Evolutionary conservation across 2,797 vertebrate species (phyloP).

Genomic region (Phylloscopus collybita): DNA sequence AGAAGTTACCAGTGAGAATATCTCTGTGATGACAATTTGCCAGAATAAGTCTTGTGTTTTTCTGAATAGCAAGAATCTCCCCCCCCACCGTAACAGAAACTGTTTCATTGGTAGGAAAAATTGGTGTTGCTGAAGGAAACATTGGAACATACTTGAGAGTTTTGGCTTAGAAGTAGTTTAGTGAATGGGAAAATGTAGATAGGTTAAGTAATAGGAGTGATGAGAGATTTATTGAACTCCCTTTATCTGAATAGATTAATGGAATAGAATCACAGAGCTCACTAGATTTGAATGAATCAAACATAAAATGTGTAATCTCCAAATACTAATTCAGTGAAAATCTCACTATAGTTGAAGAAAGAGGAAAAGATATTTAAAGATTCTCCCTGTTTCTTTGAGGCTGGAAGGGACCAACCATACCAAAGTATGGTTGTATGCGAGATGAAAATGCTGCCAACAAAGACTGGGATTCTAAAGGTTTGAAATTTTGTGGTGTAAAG

Average conservation of each 20-base stretch:
- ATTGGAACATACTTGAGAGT: background rate
- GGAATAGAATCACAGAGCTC: background rate
- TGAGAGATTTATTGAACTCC: background rate
- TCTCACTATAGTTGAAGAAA: background rate
- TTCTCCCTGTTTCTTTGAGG: background rate
- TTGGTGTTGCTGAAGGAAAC: background rate
- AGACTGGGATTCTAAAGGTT: background rate
- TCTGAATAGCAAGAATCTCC: background rate
- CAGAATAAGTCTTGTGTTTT: background rate
- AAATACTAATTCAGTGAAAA: background rate
- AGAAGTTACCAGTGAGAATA: background rate
- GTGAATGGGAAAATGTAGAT: background rate
- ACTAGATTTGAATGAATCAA: background rate
- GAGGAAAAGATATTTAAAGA: background rate
- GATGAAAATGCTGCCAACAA: background rate
- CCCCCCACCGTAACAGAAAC: background rate
- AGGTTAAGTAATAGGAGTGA: background rate
- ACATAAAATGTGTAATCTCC: background rate
- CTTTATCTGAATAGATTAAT: background rate
- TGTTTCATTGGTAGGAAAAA: conserved; percentile 4
- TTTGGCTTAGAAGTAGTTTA: background rate
- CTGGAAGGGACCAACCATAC: background rate
- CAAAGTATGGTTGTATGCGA: background rate
- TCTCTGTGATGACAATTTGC: background rate
- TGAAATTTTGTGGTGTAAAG: background rate